Evolutionary conservation across 2,113 vertebrate genomes (phyloP).

Genomic region (Coryphaenoides rupestris): DNA sequence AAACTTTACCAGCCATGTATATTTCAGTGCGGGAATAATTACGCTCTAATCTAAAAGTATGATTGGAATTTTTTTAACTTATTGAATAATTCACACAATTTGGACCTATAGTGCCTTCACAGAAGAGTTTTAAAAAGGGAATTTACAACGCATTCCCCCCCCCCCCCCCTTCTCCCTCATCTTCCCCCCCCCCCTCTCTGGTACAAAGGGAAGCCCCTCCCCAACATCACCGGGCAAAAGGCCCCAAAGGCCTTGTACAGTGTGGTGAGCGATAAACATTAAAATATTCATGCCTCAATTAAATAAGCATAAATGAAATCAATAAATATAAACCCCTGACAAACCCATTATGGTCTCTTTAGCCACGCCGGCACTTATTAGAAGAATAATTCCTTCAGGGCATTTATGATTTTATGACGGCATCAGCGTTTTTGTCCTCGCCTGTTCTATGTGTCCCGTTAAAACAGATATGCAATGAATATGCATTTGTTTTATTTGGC

Average conservation of each 20-base stretch:
- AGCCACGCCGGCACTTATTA: conserved; percentile 44
- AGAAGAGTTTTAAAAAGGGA: conserved; percentile 24
- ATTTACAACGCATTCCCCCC: conserved; percentile 19
- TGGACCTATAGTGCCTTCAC: conserved; percentile 35
- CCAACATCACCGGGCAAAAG: not conserved
- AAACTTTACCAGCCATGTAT: too few species aligned
- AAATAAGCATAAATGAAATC: conserved; percentile 64
- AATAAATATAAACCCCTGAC: conserved; percentile 64
- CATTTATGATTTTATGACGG: conserved; percentile 33
- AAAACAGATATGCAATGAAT: not conserved
- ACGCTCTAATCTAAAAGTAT: conserved; percentile 44
- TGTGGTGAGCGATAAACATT: conserved; percentile 53
- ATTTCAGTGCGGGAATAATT: conserved; percentile 42
- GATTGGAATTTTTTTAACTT: conserved; percentile 46
- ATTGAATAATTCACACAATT: conserved; percentile 56
- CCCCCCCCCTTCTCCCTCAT: too few species aligned
- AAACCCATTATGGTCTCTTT: conserved; percentile 58
- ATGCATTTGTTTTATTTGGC: too few species aligned
- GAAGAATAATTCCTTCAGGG: conserved; percentile 59
- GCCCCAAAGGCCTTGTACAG: conserved; percentile 43
- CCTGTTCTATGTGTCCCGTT: not conserved
- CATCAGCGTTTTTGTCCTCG: conserved; percentile 6
- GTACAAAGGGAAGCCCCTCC: not conserved
- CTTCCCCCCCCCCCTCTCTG: not conserved
- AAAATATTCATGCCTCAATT: conserved; percentile 74